A percentile compares a stretch with the other conserved stretches of the same genome.
phyloP scores from a whole-genome alignment of 37 sponge, comb jelly and placozoan species.

The Tethya wilhelma region DNA sequence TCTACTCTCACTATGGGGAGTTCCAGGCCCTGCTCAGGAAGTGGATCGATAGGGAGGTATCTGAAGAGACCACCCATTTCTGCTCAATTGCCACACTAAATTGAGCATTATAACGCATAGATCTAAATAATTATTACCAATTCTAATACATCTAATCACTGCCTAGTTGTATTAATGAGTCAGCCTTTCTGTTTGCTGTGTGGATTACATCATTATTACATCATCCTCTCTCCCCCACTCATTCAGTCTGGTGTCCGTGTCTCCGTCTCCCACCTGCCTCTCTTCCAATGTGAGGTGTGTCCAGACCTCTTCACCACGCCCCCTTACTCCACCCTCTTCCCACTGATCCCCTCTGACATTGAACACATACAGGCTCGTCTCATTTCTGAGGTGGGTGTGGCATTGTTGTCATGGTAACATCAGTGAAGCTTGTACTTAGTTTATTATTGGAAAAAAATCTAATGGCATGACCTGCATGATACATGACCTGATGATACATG shows the following conservation, averaged over 20 bases:
- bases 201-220: background rate
- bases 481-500: too few relatives aligned
- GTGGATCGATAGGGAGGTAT: constrained; percentile 71
- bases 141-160: too few relatives aligned
- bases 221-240: background rate
- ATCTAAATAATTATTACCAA: too few relatives aligned
- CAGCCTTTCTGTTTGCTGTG: background rate
- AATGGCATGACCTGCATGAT: too few relatives aligned
- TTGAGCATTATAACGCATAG: too few relatives aligned
- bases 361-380: constrained; percentile 12
- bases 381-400: constrained; percentile 43
- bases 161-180: too few relatives aligned
- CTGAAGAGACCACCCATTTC: too few relatives aligned
- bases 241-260: constrained; percentile 45
- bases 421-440: background rate
- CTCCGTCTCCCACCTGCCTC: constrained; percentile 49
- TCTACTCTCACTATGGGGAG: constrained; percentile 66
- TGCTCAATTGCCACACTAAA: too few relatives aligned
- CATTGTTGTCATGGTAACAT: background rate
- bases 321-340: constrained; percentile 39
- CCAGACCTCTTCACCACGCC: constrained; percentile 59
- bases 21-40: constrained; percentile 61
- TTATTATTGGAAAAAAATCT: too few relatives aligned
- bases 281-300: constrained; percentile 54
- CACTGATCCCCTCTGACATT: constrained; percentile 56